Evolutionary conservation across 2,113 vertebrate genomes (phyloP).

Genomic region (Melospiza georgiana): DNA sequence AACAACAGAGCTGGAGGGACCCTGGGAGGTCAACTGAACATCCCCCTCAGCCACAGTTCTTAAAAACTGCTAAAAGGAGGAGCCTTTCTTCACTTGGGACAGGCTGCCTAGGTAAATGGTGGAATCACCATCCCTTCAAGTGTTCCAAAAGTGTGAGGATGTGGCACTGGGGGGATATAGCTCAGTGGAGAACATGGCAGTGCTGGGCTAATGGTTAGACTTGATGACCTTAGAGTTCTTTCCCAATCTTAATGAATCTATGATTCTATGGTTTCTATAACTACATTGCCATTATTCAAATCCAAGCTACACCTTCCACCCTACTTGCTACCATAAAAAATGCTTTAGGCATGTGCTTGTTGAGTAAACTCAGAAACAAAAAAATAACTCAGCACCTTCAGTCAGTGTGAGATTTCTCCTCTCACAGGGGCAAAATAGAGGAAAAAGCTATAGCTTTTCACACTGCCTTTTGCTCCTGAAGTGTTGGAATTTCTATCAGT

Average conservation of each 20-base stretch:
- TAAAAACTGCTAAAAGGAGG: background rate
- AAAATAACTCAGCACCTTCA: background rate
- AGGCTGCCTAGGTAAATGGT: background rate
- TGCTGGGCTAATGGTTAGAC: background rate
- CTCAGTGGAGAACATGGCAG: background rate
- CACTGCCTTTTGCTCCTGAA: background rate
- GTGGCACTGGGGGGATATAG: background rate
- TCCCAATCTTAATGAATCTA: background rate
- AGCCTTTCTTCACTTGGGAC: background rate
- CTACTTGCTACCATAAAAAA: background rate
- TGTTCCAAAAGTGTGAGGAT: background rate
- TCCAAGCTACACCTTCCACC: background rate
- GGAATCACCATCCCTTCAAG: background rate
- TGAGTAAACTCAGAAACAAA: background rate
- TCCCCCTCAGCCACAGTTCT: background rate
- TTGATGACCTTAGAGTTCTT: background rate
- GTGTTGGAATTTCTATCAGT: background rate
- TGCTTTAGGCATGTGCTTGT: background rate
- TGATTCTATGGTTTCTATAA: background rate
- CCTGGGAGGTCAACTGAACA: accelerated
- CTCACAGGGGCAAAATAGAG: background rate
- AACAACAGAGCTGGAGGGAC: background rate
- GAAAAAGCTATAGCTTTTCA: background rate
- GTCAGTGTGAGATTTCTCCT: background rate
- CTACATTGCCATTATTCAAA: background rate